Evolutionary conservation across 2,113 vertebrate species (phyloP).

Genomic region (Anguilla japonica): DNA sequence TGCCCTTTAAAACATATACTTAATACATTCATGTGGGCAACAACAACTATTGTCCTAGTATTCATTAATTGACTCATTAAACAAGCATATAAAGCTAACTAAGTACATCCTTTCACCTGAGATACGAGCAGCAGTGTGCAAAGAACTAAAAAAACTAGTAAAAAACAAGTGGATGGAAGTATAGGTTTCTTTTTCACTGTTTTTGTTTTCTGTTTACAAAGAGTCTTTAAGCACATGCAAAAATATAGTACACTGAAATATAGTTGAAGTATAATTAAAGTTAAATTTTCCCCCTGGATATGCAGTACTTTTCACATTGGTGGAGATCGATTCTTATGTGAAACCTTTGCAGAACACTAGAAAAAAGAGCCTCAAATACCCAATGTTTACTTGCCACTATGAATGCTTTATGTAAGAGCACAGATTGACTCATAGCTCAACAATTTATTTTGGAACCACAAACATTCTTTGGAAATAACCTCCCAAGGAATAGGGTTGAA

Average conservation of each 20-base stretch:
- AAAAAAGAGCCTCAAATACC: not conserved
- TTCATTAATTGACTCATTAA: not conserved
- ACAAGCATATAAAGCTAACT: not conserved
- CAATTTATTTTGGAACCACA: slow-evolving; percentile 2
- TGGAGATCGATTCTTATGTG: not conserved
- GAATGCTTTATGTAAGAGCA: not conserved
- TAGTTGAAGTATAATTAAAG: no score
- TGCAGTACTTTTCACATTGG: not conserved
- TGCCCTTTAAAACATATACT: not conserved
- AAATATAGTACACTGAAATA: no score
- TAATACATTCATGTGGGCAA: not conserved
- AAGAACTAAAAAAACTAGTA: not conserved
- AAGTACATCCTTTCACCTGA: not conserved
- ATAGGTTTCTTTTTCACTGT: not conserved
- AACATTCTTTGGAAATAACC: not conserved
- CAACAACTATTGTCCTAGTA: not conserved
- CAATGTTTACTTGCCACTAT: not conserved
- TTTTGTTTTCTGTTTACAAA: not conserved
- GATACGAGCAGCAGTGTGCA: not conserved
- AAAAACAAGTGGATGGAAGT: not conserved
- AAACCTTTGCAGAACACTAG: not conserved
- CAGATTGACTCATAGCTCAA: not conserved
- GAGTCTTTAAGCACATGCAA: no score
- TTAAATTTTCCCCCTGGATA: not conserved
- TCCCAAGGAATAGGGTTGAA: not conserved